A percentile compares a stretch with the other conserved stretches of the same genome.
phyloP scores from a whole-genome alignment of 2,797 vertebrate genomes.

The Cyprinella venusta region DNA sequence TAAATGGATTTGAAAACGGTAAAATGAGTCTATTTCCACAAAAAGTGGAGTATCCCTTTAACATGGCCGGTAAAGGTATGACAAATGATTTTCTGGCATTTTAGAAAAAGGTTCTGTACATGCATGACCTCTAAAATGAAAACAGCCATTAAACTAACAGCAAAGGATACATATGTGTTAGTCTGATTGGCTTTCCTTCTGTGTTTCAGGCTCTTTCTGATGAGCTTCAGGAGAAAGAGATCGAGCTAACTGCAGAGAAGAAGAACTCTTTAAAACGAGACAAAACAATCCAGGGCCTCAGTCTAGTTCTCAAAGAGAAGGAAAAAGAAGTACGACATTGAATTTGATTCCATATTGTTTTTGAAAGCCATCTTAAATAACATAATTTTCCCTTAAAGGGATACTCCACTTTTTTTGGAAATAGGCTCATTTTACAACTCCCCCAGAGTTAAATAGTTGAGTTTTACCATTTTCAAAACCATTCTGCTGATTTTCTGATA shows the following conservation, averaged over 20 bases:
- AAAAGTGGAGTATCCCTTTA: too few relatives aligned
- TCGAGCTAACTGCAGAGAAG: constrained; percentile 85
- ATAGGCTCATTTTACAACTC: too few relatives aligned
- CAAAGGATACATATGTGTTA: background rate
- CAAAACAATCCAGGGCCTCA: constrained; percentile 97
- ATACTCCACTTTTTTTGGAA: too few relatives aligned
- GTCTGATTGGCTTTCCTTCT: background rate
- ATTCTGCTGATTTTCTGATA: too few relatives aligned
- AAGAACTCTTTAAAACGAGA: constrained; percentile 94
- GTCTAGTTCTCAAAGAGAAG: constrained; percentile 88
- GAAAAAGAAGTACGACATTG: constrained; percentile 87
- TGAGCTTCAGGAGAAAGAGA: constrained; percentile 85
- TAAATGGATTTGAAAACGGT: too few relatives aligned
- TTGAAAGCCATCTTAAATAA: background rate
- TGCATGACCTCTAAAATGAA: background rate
- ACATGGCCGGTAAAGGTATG: background rate
- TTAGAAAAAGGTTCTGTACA: background rate
- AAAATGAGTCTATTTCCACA: too few relatives aligned
- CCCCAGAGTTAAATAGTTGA: too few relatives aligned
- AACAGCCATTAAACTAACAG: background rate
- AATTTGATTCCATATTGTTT: background rate
- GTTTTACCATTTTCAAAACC: too few relatives aligned
- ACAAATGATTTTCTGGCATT: background rate
- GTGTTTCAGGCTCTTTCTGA: constrained; percentile 79
- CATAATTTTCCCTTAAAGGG: background rate